phyloP scores from a whole-genome alignment of 1,140 invertebrate species.

The Aphelenchoides fujianensis region DNA sequence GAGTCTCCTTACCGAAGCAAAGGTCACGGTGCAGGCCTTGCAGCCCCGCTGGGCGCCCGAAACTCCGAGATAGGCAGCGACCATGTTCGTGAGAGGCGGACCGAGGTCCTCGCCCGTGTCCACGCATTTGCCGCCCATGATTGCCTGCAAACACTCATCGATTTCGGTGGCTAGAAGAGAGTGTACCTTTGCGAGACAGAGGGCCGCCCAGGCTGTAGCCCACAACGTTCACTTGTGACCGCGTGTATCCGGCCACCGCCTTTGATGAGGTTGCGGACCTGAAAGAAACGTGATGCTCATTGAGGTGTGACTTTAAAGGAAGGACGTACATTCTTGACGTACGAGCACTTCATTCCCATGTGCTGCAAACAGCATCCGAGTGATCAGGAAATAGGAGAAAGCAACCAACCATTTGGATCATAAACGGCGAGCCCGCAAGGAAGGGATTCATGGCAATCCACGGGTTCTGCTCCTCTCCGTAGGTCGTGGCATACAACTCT shows the following conservation, averaged over 20 bases:
- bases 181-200: slow-evolving; percentile 21
- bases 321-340: slow-evolving; percentile 7
- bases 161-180: background rate
- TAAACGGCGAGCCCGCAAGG: background rate
- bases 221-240: slow-evolving; percentile 15
- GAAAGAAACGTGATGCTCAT: slow-evolving; percentile 5
- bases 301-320: slow-evolving; percentile 7
- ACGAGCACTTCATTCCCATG: background rate
- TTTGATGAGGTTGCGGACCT: slow-evolving; percentile 24
- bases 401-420: background rate
- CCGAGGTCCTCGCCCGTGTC: slow-evolving; percentile 19
- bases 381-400: background rate
- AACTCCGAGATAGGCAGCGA: slow-evolving; percentile 19
- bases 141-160: background rate
- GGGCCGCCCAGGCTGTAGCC: slow-evolving; percentile 30
- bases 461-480: background rate
- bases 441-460: slow-evolving; percentile 1
- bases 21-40: background rate
- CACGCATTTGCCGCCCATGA: slow-evolving; percentile 20
- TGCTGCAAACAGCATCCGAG: background rate
- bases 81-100: background rate
- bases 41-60: slow-evolving; percentile 6
- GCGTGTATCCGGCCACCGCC: slow-evolving; percentile 20
- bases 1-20: too few relatives aligned
- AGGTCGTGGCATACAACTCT: slow-evolving; percentile 9